Percentiles rank a stretch among this genome's conserved stretches.
Conservation (phyloP, 2,113 vertebrate genomes). For the Genyomyrus donnyi region DNA sequence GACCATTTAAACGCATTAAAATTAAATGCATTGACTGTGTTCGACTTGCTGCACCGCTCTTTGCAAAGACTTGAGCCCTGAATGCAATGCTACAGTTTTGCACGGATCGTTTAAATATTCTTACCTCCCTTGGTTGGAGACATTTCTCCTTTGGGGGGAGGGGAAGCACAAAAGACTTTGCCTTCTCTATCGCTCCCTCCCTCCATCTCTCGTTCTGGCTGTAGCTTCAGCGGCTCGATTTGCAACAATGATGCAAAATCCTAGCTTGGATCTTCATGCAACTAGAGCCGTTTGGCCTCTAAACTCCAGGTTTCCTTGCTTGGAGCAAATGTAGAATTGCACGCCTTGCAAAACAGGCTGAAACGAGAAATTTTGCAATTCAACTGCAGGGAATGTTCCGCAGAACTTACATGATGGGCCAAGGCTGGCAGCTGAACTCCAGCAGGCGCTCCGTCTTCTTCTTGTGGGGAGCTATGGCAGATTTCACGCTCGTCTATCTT, state of each 20-base stretch:
- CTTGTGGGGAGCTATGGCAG: not conserved
- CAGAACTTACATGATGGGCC: constrained; percentile 89
- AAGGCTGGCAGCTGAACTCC: constrained; percentile 56
- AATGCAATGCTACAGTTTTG: constrained; percentile 64
- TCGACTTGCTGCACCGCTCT: constrained; percentile 68
- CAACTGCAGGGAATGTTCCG: constrained; percentile 72
- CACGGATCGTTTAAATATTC: constrained; percentile 60
- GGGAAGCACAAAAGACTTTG: constrained; percentile 92
- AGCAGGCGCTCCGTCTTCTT: constrained; percentile 10
- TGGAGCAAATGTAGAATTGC: constrained; percentile 56
- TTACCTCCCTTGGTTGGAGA: constrained; percentile 86
- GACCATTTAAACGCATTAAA: constrained; percentile 69
- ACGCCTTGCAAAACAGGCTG: constrained; percentile 60
- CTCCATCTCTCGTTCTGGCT: constrained; percentile 54
- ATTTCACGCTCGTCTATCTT: too few species aligned
- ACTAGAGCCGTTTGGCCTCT: constrained; percentile 66
- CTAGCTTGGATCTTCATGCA: constrained; percentile 80
- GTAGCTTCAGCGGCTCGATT: constrained; percentile 70
- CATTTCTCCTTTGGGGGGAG: constrained; percentile 90
- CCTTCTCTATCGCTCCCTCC: constrained; percentile 77
- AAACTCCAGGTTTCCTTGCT: constrained; percentile 65
- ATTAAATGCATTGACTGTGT: constrained; percentile 71
- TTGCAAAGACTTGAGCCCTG: constrained; percentile 60
- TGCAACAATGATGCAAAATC: constrained; percentile 88
- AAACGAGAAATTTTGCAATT: constrained; percentile 59